Evolutionary conservation across 2,888 invertebrate genomes (phyloP).

Genomic region (Pollenia amentaria): DNA sequence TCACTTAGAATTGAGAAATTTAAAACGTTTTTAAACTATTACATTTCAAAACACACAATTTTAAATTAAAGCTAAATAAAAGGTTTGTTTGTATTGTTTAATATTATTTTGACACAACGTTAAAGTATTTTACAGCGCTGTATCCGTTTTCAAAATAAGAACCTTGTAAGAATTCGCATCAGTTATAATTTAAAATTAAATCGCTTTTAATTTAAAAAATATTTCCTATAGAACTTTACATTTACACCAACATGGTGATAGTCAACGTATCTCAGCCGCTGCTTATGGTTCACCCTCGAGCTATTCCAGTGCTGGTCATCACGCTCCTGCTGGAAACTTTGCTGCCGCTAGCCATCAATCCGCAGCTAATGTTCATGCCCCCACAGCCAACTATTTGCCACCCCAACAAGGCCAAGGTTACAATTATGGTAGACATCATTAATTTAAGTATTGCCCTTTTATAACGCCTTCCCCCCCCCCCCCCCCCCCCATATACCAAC

Average conservation of each 20-base stretch:
- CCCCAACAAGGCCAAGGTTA: conserved; percentile 75
- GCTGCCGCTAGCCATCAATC: conserved; percentile 76
- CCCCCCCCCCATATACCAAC: neutral
- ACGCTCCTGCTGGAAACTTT: conserved; percentile 55
- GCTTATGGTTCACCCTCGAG: conserved; percentile 29
- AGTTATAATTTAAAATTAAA: neutral
- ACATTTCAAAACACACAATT: too few relatives aligned
- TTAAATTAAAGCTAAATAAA: too few relatives aligned
- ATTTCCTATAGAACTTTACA: conserved; percentile 72
- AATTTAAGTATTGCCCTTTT: conserved; percentile 28
- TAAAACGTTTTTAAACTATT: too few relatives aligned
- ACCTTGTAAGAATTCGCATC: too few relatives aligned
- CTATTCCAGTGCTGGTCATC: conserved; percentile 38
- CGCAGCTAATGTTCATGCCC: conserved; percentile 43
- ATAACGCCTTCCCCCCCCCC: neutral
- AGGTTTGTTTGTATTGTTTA: too few relatives aligned
- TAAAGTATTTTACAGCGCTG: too few relatives aligned
- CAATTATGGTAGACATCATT: conserved; percentile 76
- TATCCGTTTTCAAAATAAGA: too few relatives aligned
- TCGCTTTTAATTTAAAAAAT: neutral
- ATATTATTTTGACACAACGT: too few relatives aligned
- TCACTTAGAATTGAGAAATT: too few relatives aligned
- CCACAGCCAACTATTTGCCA: conserved; percentile 80
- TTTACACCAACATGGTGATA: conserved; percentile 73
- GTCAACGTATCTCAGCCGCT: conserved; percentile 46